Evolutionary conservation across 1,140 invertebrate species (phyloP), one percentile per base, ranked within the genome.

Genomic region (Theocolax elegans): DNA sequence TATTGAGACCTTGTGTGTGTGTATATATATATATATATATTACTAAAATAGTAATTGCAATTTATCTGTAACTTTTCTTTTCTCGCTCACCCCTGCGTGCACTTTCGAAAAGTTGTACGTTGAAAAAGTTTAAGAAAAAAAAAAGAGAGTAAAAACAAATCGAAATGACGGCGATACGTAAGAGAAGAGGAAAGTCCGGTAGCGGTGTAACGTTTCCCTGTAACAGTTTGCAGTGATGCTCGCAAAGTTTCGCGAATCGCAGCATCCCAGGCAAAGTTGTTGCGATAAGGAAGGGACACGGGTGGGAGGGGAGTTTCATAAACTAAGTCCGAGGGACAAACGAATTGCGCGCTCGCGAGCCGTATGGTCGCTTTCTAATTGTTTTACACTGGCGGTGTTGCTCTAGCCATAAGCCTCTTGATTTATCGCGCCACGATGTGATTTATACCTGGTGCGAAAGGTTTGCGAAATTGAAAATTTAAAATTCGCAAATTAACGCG

Each of bases 401-500:
- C 23, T 23, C n/a, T n/a, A 29, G 58, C n/a, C 44, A 48, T 49
- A 62, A 62, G 59, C 23, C 29, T 19, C n/a, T 15, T 62, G 29
- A 62, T 62, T 49, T 49, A 62, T 62, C n/a, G 59, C 17, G 2
- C 12, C n/a, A 12, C 3, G 1, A n/a, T 27, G 31, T 49, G 44
- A 62, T 62, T 62, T 62, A 62, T 29, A 44, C n/a, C n/a, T n/a
- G n/a, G 38, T n/a, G 4, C 27, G 21, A 44, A 25, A 12, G 42
- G 1, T 15, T 17, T 10, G 21, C 19, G 42, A 62, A 49, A 62
- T 62, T 48, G 42, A 62, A 62, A 48, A 62, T 62, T 49, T 46
- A 17, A 3, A 13, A 54, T 54, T 54, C n/a, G n/a, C n/a, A n/a
- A n/a, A n/a, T n/a, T n/a, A n/a, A 29, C 51, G 51, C 31, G 31